phyloP scores from a whole-genome alignment of 1,140 invertebrate genomes.

The Pachypsylla venusta region DNA sequence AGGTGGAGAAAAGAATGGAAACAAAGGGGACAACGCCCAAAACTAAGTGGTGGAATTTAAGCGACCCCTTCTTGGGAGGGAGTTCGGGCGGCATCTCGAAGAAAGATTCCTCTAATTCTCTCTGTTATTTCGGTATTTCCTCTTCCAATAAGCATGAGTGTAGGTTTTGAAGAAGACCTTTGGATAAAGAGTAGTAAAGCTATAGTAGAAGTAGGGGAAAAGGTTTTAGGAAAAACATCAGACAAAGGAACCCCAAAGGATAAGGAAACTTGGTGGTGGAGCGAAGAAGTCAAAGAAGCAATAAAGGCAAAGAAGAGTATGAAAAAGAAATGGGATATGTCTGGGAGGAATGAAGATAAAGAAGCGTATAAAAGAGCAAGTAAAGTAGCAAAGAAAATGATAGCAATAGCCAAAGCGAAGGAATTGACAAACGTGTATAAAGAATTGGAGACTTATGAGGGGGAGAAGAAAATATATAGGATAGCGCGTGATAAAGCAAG shows the following conservation, averaged over 20 bases:
- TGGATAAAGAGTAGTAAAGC: neutral
- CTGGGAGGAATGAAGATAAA: neutral
- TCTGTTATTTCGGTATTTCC: too few relatives aligned
- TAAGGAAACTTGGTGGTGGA: neutral
- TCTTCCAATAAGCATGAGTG: too few relatives aligned
- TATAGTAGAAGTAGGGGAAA: neutral
- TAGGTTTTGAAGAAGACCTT: neutral
- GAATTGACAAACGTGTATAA: neutral
- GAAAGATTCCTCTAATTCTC: neutral
- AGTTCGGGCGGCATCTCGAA: neutral
- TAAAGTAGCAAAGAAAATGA: neutral
- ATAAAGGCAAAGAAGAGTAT: neutral
- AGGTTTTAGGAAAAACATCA: too few relatives aligned
- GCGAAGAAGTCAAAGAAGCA: neutral
- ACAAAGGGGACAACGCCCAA: neutral
- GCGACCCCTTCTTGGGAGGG: neutral
- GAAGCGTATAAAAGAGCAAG: too few relatives aligned
- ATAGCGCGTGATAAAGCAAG: neutral
- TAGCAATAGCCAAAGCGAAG: neutral
- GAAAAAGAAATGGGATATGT: neutral
- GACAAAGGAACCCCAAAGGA: neutral
- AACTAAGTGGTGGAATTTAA: slow-evolving; percentile 9
- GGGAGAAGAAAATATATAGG: neutral
- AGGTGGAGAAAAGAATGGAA: neutral
- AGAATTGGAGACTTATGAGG: neutral